Evolutionary conservation across 2,797 vertebrate species (phyloP).

Genomic region (Strix occidentalis): DNA sequence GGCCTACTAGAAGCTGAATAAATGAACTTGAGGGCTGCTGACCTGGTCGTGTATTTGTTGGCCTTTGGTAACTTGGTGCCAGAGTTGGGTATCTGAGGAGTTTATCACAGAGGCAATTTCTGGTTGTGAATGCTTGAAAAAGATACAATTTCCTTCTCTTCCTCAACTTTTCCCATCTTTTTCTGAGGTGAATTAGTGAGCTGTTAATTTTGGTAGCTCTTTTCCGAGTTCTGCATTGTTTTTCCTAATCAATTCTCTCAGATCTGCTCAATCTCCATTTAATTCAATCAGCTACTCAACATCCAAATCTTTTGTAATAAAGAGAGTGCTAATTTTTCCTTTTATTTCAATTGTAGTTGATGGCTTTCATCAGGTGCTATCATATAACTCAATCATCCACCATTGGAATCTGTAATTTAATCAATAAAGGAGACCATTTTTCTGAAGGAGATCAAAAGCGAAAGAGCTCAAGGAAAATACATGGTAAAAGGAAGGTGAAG

Average conservation of each 20-base stretch:
- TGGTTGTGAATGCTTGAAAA: background rate
- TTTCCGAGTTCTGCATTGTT: constrained; percentile 12
- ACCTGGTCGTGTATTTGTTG: background rate
- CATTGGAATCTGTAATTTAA: constrained; percentile 61
- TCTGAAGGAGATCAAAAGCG: constrained; percentile 21
- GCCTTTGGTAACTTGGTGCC: background rate
- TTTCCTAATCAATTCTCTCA: constrained; percentile 33
- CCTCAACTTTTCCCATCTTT: background rate
- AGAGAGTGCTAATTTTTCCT: constrained; percentile 39
- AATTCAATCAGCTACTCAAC: constrained; percentile 54
- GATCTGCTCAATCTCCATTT: constrained; percentile 47
- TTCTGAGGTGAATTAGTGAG: background rate
- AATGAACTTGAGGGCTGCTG: background rate
- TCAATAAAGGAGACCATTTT: constrained; percentile 54
- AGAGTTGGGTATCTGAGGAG: background rate
- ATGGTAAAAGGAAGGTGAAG: background rate
- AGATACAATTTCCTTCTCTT: background rate
- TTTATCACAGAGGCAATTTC: background rate
- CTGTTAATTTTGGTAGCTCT: constrained; percentile 20
- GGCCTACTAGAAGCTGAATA: background rate
- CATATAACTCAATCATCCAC: constrained; percentile 36
- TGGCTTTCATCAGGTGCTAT: constrained; percentile 38
- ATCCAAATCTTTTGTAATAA: constrained; percentile 48
- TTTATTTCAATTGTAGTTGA: constrained; percentile 55
- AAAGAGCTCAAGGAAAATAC: constrained; percentile 10